These are phyloP conservation scores for Ciconia nigra DNA, from an alignment of 2,797 vertebrate genomes.

Conservation along the genomic window DNA sequence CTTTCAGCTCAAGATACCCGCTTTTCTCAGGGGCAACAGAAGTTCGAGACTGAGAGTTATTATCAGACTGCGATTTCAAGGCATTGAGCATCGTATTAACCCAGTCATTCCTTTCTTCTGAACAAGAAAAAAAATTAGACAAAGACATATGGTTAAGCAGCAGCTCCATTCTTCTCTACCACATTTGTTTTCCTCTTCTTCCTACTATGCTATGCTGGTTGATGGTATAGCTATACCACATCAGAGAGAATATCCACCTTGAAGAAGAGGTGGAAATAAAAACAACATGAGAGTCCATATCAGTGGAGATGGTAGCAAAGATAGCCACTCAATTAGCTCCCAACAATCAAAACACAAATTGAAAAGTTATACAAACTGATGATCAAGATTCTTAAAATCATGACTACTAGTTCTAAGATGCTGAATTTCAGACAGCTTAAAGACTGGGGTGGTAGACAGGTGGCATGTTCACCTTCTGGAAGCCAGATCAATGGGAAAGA, in stretches of 20 bases:
- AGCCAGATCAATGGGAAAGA: neutral
- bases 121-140: conserved; percentile 23
- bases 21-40: conserved; percentile 79
- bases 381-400: neutral
- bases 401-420: neutral
- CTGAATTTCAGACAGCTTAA: neutral
- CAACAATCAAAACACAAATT: neutral
- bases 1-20: conserved; percentile 89
- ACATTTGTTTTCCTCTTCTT: neutral
- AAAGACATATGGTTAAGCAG: neutral
- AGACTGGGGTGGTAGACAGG: neutral
- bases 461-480: neutral
- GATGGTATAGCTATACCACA: neutral
- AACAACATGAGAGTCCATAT: neutral
- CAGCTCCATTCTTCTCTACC: neutral
- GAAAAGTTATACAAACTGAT: neutral
- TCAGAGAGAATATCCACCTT: neutral
- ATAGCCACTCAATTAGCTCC: neutral
- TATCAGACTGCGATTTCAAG: conserved; percentile 73
- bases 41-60: conserved; percentile 69
- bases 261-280: neutral
- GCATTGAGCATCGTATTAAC: conserved; percentile 83
- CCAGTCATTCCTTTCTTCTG: conserved; percentile 94
- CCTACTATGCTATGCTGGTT: neutral
- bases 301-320: neutral